A percentile compares a stretch with the other conserved stretches of the same genome.
phyloP scores from a whole-genome alignment of 2,113 vertebrate species.

The Notiomystis cincta region DNA sequence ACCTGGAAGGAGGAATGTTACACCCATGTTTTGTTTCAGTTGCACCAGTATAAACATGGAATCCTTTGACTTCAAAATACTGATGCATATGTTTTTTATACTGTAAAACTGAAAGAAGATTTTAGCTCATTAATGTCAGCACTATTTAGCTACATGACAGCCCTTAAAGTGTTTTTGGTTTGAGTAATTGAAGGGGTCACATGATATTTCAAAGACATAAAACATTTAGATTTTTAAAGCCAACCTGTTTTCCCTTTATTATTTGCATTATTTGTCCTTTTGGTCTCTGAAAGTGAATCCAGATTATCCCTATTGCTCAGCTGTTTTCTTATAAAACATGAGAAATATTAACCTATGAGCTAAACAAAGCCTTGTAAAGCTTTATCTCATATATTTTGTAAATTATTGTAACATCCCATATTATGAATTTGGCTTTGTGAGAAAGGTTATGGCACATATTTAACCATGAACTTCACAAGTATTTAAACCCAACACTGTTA shows the following conservation, averaged over 20 bases:
- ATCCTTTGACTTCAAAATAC: conserved; percentile 44
- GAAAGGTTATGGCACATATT: neutral
- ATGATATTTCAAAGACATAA: conserved; percentile 9
- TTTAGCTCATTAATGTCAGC: conserved; percentile 19
- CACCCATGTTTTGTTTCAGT: conserved; percentile 61
- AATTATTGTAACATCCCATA: neutral
- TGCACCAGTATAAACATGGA: conserved; percentile 19
- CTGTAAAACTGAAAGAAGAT: conserved; percentile 42
- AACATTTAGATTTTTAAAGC: conserved; percentile 8
- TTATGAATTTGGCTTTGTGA: neutral
- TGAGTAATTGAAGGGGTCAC: neutral
- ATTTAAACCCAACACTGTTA: neutral
- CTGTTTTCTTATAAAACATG: neutral
- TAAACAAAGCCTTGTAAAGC: neutral
- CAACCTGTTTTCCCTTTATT: conserved; percentile 11
- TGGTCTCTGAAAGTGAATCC: neutral
- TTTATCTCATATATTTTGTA: neutral
- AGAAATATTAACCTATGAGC: neutral
- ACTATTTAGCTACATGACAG: neutral
- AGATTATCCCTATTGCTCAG: neutral
- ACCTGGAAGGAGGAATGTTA: conserved; percentile 42
- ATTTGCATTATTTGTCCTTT: conserved; percentile 7
- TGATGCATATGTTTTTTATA: conserved; percentile 57
- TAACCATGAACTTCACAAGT: neutral
- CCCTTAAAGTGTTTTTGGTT: neutral